Evolutionary conservation across 2,888 invertebrate species (phyloP).

Genomic region (Nymphalis c-album): DNA sequence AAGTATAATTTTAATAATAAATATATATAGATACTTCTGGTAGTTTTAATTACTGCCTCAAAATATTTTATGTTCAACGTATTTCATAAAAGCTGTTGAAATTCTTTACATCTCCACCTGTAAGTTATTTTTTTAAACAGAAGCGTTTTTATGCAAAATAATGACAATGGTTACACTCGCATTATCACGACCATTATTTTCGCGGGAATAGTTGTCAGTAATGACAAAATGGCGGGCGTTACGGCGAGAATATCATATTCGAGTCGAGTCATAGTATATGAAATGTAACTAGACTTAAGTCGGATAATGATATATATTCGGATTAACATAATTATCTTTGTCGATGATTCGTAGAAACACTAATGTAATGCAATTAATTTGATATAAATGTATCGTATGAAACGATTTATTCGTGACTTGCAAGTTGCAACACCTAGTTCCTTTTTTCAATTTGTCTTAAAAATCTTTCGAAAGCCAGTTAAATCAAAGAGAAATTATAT

Average conservation of each 20-base stretch:
- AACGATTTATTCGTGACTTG: too few relatives aligned
- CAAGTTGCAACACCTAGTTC: too few relatives aligned
- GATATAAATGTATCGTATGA: too few relatives aligned
- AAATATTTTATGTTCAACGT: background rate
- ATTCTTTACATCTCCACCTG: conserved; percentile 6
- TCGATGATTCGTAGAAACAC: too few relatives aligned
- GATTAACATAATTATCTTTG: too few relatives aligned
- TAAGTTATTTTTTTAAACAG: conserved; percentile 17
- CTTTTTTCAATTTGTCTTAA: too few relatives aligned
- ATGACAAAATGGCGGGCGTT: conserved; percentile 32
- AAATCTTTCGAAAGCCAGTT: too few relatives aligned
- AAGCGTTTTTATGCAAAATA: conserved; percentile 26
- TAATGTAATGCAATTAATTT: too few relatives aligned
- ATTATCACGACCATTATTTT: conserved; percentile 36
- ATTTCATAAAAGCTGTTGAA: conserved; percentile 7
- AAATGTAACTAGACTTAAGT: conserved; percentile 1
- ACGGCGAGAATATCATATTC: conserved; percentile 20
- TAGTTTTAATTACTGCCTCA: too few relatives aligned
- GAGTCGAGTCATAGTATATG: conserved; percentile 15
- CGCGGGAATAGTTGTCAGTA: conserved; percentile 28
- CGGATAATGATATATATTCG: background rate
- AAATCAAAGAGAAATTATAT: too few relatives aligned
- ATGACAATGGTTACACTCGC: conserved; percentile 28
- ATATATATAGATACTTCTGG: too few relatives aligned
- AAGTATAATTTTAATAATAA: too few relatives aligned